Evolutionary conservation across 2,888 invertebrate genomes (phyloP), one percentile per base, ranked within the genome.

Genomic region (Megalurothrips usitatus): DNA sequence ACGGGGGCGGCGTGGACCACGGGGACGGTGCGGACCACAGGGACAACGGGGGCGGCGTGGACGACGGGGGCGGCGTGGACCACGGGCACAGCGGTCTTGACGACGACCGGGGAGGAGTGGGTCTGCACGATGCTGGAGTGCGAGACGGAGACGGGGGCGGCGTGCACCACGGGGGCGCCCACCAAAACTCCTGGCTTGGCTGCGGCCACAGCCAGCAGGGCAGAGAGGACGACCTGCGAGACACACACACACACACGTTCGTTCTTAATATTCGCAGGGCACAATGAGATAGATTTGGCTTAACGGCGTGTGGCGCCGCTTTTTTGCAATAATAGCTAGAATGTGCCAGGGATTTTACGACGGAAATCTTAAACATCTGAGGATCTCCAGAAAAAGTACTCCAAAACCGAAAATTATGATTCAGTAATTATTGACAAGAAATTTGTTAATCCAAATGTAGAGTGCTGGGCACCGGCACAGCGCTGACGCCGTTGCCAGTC

Each of bases 171-270:
- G 83, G 83, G 86, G 8, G 87, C 84, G 80, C 11, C 14, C 58
- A 14, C 19, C 58, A 89, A 88, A 28, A 89, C 88, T 84, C 89
- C 89, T 81, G 88, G 89, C 86, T 84, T 85, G 82, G 87, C 85
- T 82, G 83, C 83, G 81, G 85, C 89, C 86, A 87, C 89, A 83
- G 89, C 90, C 86, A 90, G 84, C 85, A 90, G 82, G 83, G 89
- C 89, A 85, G 87, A 86, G 86, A 90, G 88, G 81, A 87, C 88
- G 83, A 90, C 85, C 91, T 91, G 86, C 28, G 86, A 86, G 80
- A 52, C 81, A 80, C 79, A 19, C 79, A 82, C 75, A 81, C 34
- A 43, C 34, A 43, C 34, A 43, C 34, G 34, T 43, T 43, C 6
- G 34, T 43, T 4, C 2, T 43, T 43, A 43, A 43, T n/a, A n/a